Evolutionary conservation across 2,797 vertebrate genomes (phyloP).

Genomic region (Saxicola maurus): DNA sequence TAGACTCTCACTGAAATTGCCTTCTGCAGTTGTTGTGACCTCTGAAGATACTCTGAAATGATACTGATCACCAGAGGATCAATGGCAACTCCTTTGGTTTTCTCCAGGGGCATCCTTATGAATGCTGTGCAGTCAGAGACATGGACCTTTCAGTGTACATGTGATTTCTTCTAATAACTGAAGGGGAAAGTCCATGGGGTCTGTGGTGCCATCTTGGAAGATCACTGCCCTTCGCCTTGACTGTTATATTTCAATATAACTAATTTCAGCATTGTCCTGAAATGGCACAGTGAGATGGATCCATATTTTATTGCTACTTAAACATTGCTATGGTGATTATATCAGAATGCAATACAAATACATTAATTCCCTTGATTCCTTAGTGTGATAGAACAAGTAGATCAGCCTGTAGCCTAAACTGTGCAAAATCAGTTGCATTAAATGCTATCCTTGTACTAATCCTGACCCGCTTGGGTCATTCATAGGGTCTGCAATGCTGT

Average conservation of each 20-base stretch:
- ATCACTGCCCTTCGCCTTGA: neutral
- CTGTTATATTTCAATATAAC: neutral
- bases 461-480: neutral
- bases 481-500: conserved; percentile 10
- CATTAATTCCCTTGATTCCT: neutral
- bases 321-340: conserved; percentile 8
- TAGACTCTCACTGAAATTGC: neutral
- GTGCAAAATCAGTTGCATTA: conserved; percentile 24
- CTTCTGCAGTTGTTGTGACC: conserved; percentile 9
- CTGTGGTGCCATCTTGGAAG: conserved; percentile 5
- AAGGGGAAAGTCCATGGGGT: neutral
- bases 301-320: neutral
- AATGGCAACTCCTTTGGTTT: neutral
- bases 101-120: neutral
- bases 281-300: neutral
- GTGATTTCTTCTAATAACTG: conserved; percentile 4
- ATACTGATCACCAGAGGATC: neutral
- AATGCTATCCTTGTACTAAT: conserved; percentile 15
- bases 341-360: neutral
- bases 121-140: neutral
- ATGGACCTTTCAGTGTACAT: neutral
- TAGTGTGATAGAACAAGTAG: neutral
- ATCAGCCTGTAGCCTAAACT: neutral
- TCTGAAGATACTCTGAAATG: conserved; percentile 14
- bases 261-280: neutral